Conservation (phyloP, 2,113 vertebrate species). For the Chloebia gouldiae region DNA sequence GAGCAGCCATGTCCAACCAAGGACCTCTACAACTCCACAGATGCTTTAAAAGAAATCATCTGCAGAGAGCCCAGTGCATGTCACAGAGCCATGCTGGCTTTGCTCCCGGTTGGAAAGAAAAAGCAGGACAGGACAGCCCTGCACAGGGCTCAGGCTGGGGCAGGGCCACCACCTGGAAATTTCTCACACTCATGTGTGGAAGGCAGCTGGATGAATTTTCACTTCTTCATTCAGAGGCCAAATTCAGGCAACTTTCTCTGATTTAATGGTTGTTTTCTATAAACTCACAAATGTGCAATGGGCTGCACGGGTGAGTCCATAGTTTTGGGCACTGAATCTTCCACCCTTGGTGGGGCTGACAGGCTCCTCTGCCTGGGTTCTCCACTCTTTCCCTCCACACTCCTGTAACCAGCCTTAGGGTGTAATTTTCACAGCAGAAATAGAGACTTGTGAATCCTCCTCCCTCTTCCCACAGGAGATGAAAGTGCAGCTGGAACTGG, state of each 20-base stretch:
- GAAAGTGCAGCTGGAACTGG: constrained; percentile 31
- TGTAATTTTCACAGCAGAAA: constrained; percentile 7
- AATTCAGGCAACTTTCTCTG: background rate
- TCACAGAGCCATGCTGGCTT: fast-evolving
- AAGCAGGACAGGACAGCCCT: background rate
- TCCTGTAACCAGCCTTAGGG: background rate
- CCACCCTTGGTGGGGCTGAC: background rate
- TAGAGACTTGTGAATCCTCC: background rate
- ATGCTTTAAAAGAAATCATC: background rate
- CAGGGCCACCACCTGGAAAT: background rate
- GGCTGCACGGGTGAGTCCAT: background rate
- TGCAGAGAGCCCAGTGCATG: background rate
- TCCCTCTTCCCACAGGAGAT: background rate
- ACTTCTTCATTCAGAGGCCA: background rate
- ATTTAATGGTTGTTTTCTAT: background rate
- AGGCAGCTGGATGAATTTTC: background rate
- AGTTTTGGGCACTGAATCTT: background rate
- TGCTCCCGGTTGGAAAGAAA: background rate
- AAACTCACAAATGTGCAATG: background rate
- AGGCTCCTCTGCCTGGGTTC: background rate
- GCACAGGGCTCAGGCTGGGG: background rate
- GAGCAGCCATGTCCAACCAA: background rate
- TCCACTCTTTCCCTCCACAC: background rate
- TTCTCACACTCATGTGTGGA: fast-evolving
- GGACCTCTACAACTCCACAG: background rate